phyloP scores from a whole-genome alignment of 2,797 vertebrate genomes.

The Periophthalmus magnuspinnatus region DNA sequence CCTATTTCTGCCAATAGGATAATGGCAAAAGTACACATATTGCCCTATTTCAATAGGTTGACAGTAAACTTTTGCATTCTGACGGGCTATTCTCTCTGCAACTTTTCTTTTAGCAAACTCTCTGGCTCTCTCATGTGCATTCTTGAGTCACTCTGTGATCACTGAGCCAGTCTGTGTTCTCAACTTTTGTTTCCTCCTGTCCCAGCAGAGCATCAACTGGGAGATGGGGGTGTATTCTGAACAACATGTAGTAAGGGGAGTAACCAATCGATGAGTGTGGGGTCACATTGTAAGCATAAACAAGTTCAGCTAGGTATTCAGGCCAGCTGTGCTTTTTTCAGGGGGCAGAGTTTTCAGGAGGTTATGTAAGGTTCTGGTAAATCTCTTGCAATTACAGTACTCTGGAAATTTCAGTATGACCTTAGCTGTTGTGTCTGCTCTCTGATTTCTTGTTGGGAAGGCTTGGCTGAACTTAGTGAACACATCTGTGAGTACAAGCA shows the following conservation, averaged over 20 bases:
- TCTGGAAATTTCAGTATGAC: constrained; percentile 6
- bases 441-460: constrained; percentile 4
- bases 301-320: constrained; percentile 17
- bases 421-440: constrained; percentile 11
- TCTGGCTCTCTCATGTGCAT: no score
- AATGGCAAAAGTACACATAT: no score
- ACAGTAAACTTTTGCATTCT: no score
- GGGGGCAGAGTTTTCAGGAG: constrained; percentile 9
- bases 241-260: not conserved
- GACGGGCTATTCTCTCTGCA: no score
- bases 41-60: no score
- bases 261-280: constrained; percentile 1
- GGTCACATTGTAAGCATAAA: constrained; percentile 17
- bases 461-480: constrained; percentile 14
- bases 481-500: constrained; percentile 3
- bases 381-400: no score
- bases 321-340: constrained; percentile 16
- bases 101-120: no score
- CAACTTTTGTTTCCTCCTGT: no score
- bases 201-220: constrained; percentile 16
- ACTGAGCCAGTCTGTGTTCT: no score
- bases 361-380: not conserved
- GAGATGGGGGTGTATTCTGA: constrained; percentile 6
- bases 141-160: no score
- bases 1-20: no score